Base-by-base conservation (phyloP, 2,113 vertebrate species). In the Microcebus lehilahytsara region DNA sequence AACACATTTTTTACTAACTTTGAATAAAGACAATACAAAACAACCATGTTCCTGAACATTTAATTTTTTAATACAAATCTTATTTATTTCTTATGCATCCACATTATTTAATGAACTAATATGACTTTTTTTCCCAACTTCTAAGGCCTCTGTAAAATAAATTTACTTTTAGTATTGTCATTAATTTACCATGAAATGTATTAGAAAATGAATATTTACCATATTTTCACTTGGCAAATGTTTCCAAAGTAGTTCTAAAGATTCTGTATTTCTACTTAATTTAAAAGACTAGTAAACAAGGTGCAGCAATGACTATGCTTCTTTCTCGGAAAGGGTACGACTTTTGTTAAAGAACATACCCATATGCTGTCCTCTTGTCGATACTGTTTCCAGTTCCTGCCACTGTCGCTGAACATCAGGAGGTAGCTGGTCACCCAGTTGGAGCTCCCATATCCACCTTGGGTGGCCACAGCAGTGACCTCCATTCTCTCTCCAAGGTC, bases 401-500 rank as follows among this genome's bases (percentile, higher is more conserved):
- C 99, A 0, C 99, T 99, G 84, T 99, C 99, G 13, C 99, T 99
- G 98, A 99, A 99, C 99, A 99, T 99, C 96, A 99, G 97, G 96
- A 99, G 98, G 96, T 99, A 99, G 90, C 98, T 99, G 49, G 98
- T 99, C 91, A 99, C 99, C 99, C 99, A 99, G 22, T 99, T 99
- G 1, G 99, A 99, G 96, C 99, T 99, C 88, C 99, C 99, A 0
- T 99, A 99, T 30, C 99, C 99, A 37, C 99, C 99, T 98, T 99
- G 99, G 13, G 99, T 99, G 96, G 99, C 99, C 37, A 99, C 98
- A 8, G 99, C 99, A 0, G 99, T 99, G 96, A 99, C 97, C 93
- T 99, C 99, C 79, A 99, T 99, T 96, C 99, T 99, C 97, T 99
- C 99, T 83, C 99, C 99, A 78, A 99, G 98, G 98, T 99, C 99